Evolutionary conservation across 2,797 vertebrate species (phyloP).

Genomic region (Clarias platycephalus): DNA sequence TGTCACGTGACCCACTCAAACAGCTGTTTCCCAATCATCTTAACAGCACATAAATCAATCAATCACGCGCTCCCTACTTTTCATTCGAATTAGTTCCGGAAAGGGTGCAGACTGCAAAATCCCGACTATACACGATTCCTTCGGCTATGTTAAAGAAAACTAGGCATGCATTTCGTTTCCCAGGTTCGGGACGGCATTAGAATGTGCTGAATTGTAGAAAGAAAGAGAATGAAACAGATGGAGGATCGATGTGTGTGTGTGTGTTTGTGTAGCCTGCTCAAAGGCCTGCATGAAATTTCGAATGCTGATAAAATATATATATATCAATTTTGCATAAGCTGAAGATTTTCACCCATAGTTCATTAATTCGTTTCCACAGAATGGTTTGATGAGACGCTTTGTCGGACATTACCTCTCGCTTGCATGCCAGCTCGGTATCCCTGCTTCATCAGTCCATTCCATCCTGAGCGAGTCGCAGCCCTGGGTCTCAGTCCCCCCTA

Average conservation of each 20-base stretch:
- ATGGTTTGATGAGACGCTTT: not conserved
- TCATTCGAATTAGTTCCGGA: not conserved
- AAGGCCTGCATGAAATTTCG: not conserved
- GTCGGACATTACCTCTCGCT: constrained; percentile 47
- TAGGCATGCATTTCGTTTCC: not conserved
- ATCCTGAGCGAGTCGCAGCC: constrained; percentile 54
- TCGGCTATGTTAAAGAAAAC: not conserved
- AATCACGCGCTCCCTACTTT: not conserved
- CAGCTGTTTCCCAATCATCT: constrained; percentile 16
- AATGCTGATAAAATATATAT: not conserved
- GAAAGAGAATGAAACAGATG: not conserved
- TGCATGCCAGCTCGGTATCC: constrained; percentile 68
- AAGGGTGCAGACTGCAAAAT: not conserved
- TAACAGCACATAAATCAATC: constrained; percentile 16
- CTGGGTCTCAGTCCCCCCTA: not conserved
- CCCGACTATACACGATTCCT: too few relatives aligned
- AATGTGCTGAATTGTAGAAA: not conserved
- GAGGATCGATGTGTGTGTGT: not conserved
- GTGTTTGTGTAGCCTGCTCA: not conserved
- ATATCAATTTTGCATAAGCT: too few relatives aligned
- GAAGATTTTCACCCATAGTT: not conserved
- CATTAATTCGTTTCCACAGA: not conserved
- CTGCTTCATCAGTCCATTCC: constrained; percentile 71
- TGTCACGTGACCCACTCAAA: constrained; percentile 21
- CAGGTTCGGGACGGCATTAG: too few relatives aligned